A percentile compares a stretch with the other conserved stretches of the same genome.
Conservation (phyloP, 2,888 invertebrate species). For the Yponomeuta malinellus region DNA sequence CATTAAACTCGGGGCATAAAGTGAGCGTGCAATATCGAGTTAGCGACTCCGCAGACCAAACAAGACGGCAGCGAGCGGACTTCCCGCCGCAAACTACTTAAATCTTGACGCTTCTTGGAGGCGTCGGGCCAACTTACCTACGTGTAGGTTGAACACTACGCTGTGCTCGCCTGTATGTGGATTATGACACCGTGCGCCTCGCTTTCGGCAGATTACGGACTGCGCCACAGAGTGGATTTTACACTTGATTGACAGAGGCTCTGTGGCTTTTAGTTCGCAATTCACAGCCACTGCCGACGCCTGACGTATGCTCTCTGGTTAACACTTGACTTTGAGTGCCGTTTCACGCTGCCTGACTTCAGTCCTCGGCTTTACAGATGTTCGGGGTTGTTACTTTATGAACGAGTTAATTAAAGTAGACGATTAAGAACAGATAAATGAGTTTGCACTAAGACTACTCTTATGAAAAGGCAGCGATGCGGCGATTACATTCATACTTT, state of each 20-base stretch:
- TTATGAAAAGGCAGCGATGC: conserved; percentile 30
- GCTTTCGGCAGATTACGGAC: conserved; percentile 16
- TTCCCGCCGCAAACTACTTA: conserved; percentile 68
- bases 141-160: neutral
- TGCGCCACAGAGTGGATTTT: conserved; percentile 34
- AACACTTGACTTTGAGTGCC: conserved; percentile 7
- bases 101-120: conserved; percentile 53
- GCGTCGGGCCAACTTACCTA: conserved; percentile 32
- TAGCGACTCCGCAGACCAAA: conserved; percentile 55
- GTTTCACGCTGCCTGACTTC: conserved; percentile 1
- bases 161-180: conserved; percentile 16
- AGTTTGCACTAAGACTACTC: neutral
- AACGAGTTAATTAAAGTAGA: neutral
- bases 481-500: conserved; percentile 65
- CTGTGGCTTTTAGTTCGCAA: conserved; percentile 35
- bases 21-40: conserved; percentile 70
- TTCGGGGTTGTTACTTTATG: neutral
- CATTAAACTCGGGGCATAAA: conserved; percentile 61
- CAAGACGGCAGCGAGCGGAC: conserved; percentile 42
- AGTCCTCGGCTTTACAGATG: conserved; percentile 3
- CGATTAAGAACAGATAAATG: neutral
- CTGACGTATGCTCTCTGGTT: conserved; percentile 2
- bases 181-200: conserved; percentile 11
- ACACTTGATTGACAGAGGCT: conserved; percentile 47
- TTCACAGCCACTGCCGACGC: conserved; percentile 17